These are phyloP conservation scores for Ernsta delagoae DNA, from an alignment of 2,888 invertebrate species.

Conservation along the genomic window DNA sequence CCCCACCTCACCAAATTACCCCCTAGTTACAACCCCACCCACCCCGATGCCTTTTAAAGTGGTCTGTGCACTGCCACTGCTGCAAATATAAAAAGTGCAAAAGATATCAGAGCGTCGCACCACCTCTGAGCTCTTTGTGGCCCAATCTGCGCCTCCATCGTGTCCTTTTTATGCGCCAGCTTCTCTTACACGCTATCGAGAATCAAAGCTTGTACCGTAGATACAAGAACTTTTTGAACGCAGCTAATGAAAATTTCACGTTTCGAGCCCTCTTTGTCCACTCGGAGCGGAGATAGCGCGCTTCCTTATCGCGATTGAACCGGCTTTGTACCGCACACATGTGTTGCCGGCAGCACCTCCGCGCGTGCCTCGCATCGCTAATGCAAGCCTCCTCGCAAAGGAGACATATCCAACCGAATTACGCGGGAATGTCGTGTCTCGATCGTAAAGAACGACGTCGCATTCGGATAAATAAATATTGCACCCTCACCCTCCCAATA, in stretches of 20 bases:
- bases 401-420: slow-evolving; percentile 68
- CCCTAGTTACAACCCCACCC: slow-evolving; percentile 80
- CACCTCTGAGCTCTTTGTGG: slow-evolving; percentile 84
- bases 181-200: slow-evolving; percentile 81
- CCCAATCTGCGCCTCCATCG: slow-evolving; percentile 81
- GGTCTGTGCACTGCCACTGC: slow-evolving; percentile 82
- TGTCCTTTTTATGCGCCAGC: slow-evolving; percentile 78
- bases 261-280: slow-evolving; percentile 76
- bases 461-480: slow-evolving; percentile 83
- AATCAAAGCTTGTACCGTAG: slow-evolving; percentile 72
- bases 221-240: slow-evolving; percentile 76
- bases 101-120: slow-evolving; percentile 75
- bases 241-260: slow-evolving; percentile 82
- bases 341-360: slow-evolving; percentile 60
- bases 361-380: slow-evolving; percentile 74
- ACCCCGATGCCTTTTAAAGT: slow-evolving; percentile 82
- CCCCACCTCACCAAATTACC: slow-evolving; percentile 70
- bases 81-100: slow-evolving; percentile 82
- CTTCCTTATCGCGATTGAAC: slow-evolving; percentile 74
- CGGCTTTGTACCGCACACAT: slow-evolving; percentile 67
- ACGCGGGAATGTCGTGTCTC: slow-evolving; percentile 68
- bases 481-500: slow-evolving; percentile 83
- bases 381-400: slow-evolving; percentile 57
- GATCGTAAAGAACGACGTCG: slow-evolving; percentile 75
- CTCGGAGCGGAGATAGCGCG: slow-evolving; percentile 65